Conservation (phyloP, 2,888 invertebrate genomes). For the Lysandra coridon region DNA sequence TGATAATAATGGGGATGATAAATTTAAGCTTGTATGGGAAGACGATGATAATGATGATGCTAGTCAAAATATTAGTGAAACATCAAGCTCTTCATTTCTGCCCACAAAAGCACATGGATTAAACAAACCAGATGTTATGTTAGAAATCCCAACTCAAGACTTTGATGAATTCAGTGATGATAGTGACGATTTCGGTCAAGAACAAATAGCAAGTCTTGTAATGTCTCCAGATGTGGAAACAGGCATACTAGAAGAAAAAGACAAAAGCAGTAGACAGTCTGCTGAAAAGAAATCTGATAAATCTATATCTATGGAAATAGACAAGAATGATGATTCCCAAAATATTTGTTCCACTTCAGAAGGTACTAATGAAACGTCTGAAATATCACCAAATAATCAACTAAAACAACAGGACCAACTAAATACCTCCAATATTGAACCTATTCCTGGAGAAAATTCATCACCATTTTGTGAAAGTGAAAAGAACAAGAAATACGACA, state of each 20-base stretch:
- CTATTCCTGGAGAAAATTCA: neutral
- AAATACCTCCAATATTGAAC: neutral
- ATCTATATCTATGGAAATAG: constrained; percentile 34
- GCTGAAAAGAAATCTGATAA: neutral
- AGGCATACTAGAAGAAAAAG: constrained; percentile 35
- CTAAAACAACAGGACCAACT: neutral
- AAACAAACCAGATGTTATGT: constrained; percentile 63
- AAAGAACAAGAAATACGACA: neutral
- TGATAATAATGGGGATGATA: constrained; percentile 47
- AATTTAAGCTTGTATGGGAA: constrained; percentile 57
- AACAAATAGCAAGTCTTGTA: constrained; percentile 34
- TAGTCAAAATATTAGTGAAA: neutral
- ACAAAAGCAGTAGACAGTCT: neutral
- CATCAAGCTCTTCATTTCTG: constrained; percentile 30
- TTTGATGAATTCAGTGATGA: constrained; percentile 48
- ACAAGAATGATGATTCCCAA: constrained; percentile 33
- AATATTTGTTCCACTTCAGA: neutral
- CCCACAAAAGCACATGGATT: constrained; percentile 49
- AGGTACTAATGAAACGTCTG: constrained; percentile 31
- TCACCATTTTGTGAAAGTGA: neutral
- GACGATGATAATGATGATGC: constrained; percentile 47
- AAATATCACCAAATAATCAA: constrained; percentile 9
- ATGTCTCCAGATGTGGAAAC: constrained; percentile 43
- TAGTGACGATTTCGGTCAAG: constrained; percentile 47
- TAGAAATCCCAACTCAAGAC: constrained; percentile 66